Conservation (phyloP, 1,140 invertebrate genomes). For the Brachionus rotundiformis region DNA sequence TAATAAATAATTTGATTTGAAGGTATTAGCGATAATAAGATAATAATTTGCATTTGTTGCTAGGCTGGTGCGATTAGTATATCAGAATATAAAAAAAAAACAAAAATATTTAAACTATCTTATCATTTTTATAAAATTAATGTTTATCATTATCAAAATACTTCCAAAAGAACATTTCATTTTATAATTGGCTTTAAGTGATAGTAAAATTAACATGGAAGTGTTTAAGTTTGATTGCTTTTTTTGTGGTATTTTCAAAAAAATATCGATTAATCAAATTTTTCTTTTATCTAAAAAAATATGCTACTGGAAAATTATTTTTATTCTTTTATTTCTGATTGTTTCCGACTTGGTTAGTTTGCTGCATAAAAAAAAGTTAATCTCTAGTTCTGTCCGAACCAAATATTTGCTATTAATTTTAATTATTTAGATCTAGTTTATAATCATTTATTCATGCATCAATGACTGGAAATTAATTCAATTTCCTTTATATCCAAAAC, state of each 20-base stretch:
- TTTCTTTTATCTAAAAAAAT: neutral
- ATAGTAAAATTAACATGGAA: neutral
- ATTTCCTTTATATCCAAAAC: slow-evolving; percentile 33
- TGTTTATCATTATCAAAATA: neutral
- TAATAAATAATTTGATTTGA: slow-evolving; percentile 1
- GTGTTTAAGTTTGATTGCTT: neutral
- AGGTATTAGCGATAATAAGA: neutral
- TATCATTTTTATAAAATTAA: neutral
- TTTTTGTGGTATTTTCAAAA: neutral
- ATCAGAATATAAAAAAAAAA: neutral
- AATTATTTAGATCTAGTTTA: neutral
- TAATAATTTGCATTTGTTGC: neutral
- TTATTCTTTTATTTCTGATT: neutral
- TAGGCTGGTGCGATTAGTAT: neutral
- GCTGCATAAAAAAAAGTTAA: neutral
- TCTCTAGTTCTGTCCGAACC: neutral
- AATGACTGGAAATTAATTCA: slow-evolving; percentile 32
- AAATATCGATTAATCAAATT: slow-evolving; percentile 11
- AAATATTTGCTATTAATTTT: neutral
- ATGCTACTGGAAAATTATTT: neutral
- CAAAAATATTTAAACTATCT: neutral
- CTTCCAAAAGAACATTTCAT: neutral
- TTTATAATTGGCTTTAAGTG: neutral
- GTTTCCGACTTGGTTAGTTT: neutral
- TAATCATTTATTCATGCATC: slow-evolving; percentile 10